phyloP scores from a whole-genome alignment of 2,113 vertebrate genomes.

The Arothron firmamentum region DNA sequence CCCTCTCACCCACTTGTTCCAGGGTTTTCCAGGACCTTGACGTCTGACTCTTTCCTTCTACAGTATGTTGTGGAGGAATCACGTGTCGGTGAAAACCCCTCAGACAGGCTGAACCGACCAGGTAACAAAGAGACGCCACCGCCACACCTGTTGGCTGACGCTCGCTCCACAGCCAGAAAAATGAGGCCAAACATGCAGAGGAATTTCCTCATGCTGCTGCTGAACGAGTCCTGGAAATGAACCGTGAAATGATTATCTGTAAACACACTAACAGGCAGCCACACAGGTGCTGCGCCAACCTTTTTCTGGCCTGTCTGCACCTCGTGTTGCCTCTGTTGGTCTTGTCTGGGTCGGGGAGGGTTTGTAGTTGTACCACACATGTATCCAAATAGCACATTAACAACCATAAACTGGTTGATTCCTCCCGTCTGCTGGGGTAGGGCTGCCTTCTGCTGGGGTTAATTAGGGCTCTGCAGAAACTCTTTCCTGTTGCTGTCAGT shows the following conservation, averaged over 20 bases:
- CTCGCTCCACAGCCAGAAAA: too few species aligned
- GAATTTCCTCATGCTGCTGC: slow-evolving; percentile 5
- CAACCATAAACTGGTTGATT: background rate
- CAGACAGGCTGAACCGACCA: slow-evolving; percentile 7
- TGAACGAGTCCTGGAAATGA: background rate
- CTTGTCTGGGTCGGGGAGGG: too few species aligned
- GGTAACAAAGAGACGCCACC: background rate
- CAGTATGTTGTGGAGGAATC: background rate
- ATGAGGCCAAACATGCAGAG: background rate
- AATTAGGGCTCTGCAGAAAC: background rate
- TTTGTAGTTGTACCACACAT: too few species aligned
- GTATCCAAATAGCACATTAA: background rate
- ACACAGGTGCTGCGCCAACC: too few species aligned
- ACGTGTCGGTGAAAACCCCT: background rate
- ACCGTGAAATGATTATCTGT: background rate
- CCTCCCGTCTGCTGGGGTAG: background rate
- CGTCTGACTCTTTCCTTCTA: too few species aligned
- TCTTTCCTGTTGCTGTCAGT: background rate
- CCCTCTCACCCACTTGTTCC: background rate
- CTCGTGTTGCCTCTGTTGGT: too few species aligned
- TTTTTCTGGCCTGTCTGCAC: too few species aligned
- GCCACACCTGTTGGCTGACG: background rate
- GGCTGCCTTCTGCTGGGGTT: background rate
- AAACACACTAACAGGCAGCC: background rate
- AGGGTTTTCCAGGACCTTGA: background rate